Evolutionary conservation across 2,888 invertebrate genomes (phyloP), one percentile per base, ranked within the genome.

Genomic region (Trissoscelio sp.): DNA sequence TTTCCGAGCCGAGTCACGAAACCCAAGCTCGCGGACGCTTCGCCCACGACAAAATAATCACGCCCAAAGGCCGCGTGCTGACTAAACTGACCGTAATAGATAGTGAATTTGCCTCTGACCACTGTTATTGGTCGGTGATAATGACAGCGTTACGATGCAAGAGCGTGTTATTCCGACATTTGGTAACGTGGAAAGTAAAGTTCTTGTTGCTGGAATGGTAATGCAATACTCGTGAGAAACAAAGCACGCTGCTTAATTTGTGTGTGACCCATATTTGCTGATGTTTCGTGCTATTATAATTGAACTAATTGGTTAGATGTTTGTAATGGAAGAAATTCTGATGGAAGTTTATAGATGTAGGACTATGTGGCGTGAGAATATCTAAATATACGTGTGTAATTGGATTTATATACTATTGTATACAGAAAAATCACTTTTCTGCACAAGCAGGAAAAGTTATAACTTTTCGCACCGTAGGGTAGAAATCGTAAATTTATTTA

Each of bases 1-100:
- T 84, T 87, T 83, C 86, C 84, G 83, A 81, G 72, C 55, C 82
- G 81, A 85, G 83, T 86, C 87, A 85, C 87, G 87, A 87, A 87
- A 86, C 83, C 42, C 69, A 51, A 73, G 42, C 74, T 46, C 48
- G 55, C 31, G 24, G 37, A 57, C 53, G 44, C 37, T 62, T 79
- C 75, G 51, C 73, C 81, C 81, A 72, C 79, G 51, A 74, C 42
- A 31, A 20, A 57, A 64, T 67, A 60, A 74, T 64, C 55, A 55
- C 55, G 66, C 67, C 64, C 55, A 67, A 64, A 44, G 53, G 58
- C 55, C 53, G 55, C 9, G 18, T 16, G 42, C 20, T 9, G 18
- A 2, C 46, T 37, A 46, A 57, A 46, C 34, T 58, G 70, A 48
- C 62, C 53, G 53, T 73, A 62, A 53, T 60, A 51, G 53, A 60